A percentile compares a stretch with the other conserved stretches of the same genome.
phyloP scores from a whole-genome alignment of 2,888 invertebrate species.

The Drosophila leonis region DNA sequence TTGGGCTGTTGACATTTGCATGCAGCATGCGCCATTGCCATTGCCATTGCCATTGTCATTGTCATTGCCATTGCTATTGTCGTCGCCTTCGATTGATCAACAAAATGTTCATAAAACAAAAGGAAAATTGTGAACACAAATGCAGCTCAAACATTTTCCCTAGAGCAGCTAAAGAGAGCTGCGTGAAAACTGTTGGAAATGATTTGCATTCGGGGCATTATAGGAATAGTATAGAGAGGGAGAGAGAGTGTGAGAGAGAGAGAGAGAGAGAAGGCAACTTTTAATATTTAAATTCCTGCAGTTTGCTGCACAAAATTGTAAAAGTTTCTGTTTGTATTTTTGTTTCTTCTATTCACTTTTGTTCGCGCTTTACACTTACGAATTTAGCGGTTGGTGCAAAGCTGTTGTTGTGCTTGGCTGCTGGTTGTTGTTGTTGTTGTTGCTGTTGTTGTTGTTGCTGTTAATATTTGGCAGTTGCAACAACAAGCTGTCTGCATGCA shows the following conservation, averaged over 20 bases:
- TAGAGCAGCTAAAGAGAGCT: background rate
- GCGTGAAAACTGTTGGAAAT: background rate
- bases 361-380: constrained; percentile 76
- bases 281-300: background rate
- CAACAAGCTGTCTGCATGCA: constrained; percentile 9
- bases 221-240: background rate
- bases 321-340: background rate
- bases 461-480: constrained; percentile 17
- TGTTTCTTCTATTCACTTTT: background rate
- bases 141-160: background rate
- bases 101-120: constrained; percentile 3
- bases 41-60: background rate
- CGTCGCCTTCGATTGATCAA: constrained; percentile 12
- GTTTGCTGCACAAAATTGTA: constrained; percentile 9
- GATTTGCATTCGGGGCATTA: background rate
- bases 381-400: constrained; percentile 66
- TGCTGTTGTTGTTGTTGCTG: background rate
- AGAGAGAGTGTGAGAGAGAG: background rate
- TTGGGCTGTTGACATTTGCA: constrained; percentile 65
- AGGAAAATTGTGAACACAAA: constrained; percentile 2
- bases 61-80: background rate
- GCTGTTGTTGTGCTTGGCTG: constrained; percentile 21
- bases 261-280: background rate
- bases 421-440: background rate
- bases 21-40: constrained; percentile 9